These are phyloP conservation scores for Dascillus cervinus DNA, from an alignment of 2,888 invertebrate genomes.

Conservation along the genomic window DNA sequence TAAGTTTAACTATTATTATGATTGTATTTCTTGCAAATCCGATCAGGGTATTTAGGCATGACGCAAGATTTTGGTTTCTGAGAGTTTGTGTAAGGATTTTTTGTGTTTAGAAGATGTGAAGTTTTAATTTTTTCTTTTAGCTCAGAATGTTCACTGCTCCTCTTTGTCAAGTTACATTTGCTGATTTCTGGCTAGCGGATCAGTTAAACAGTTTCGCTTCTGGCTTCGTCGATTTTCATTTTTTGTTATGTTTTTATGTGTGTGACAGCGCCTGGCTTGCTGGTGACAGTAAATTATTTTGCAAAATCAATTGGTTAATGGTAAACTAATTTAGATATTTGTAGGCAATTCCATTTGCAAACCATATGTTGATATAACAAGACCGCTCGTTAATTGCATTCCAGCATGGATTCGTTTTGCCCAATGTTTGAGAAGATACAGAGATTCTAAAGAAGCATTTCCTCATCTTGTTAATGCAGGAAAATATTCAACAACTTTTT, in stretches of 20 bases:
- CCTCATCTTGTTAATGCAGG: constrained; percentile 81
- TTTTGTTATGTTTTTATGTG: constrained; percentile 68
- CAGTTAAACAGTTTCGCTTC: constrained; percentile 72
- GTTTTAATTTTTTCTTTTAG: constrained; percentile 33
- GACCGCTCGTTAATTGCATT: constrained; percentile 65
- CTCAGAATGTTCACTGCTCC: constrained; percentile 62
- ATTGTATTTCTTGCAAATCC: constrained; percentile 68
- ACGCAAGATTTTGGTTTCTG: constrained; percentile 70
- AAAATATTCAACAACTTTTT: constrained; percentile 70
- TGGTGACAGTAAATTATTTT: constrained; percentile 38
- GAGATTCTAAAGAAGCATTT: constrained; percentile 69
- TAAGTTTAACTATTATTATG: constrained; percentile 61
- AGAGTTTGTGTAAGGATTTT: constrained; percentile 47
- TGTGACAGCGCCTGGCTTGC: constrained; percentile 51
- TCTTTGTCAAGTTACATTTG: constrained; percentile 71
- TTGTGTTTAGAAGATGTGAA: constrained; percentile 1
- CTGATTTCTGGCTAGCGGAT: constrained; percentile 83
- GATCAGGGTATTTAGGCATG: constrained; percentile 63
- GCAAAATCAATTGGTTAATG: too few species aligned
- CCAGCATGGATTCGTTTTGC: constrained; percentile 83
- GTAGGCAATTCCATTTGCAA: background rate
- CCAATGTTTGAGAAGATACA: constrained; percentile 75
- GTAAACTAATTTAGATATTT: constrained; percentile 17
- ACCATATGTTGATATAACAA: constrained; percentile 33
- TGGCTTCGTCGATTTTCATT: constrained; percentile 72